Evolutionary conservation across 2,797 vertebrate species (phyloP), one percentile per base, ranked within the genome.

Genomic region (Platyrinchus mystaceus): DNA sequence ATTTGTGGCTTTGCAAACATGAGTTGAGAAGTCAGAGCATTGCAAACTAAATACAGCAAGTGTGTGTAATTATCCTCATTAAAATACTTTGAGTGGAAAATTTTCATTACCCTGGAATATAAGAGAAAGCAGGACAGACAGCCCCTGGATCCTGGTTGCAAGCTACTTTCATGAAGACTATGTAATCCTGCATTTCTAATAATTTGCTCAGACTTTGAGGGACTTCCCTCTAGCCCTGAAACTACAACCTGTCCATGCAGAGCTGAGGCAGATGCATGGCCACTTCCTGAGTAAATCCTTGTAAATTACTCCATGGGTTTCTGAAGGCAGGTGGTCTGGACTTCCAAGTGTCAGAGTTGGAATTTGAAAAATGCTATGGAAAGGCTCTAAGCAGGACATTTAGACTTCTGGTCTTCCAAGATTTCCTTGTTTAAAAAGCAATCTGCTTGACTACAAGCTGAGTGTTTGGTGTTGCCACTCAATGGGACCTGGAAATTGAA

Each of bases 11-110:
- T 86, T 93, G 53, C 73, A 88, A 94, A 88, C 30, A 73, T 1
- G 32, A 91, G 59, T 81, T 62, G 69, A 73, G 66, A 94, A 91
- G 73, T 78, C 39, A 62, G 62, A 94, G 58, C 66, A 79, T 55
- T 44, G 18, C 50, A 75, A 91, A 81, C 69, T 67, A 84, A 87
- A 81, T 28, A 44, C 43, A 84, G 73, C 52, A 75, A 94, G 46
- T 22, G 10, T 79, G 36, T 86, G 73, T 78, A 80, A 94, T 91
- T 86, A 88, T 21, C 16, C 32, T 88, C 46, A 94, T 93, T 90
- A 90, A 94, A 94, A 84, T 47, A 75, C 37, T 80, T 27, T 24
- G 81, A 81, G 58, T 81, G 50, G 91, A 88, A 91, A 94, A 71
- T 44, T 27, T 81, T 87, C 58, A 52, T 83, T 88, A 90, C 50